These are phyloP conservation scores for Acleris literana DNA, from an alignment of 2,888 invertebrate genomes.

Conservation along the genomic window DNA sequence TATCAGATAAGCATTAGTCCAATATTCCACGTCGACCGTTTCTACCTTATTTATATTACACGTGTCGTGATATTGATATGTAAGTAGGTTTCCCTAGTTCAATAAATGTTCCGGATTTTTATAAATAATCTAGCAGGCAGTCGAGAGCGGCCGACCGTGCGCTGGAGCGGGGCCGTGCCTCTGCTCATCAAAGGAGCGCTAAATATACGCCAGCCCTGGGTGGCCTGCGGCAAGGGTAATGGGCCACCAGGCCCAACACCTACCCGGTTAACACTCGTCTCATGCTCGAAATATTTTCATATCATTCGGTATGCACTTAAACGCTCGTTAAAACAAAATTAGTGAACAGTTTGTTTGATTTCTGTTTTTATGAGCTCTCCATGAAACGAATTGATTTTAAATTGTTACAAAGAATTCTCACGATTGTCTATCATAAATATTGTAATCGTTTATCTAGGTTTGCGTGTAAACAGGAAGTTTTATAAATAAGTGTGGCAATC, in stretches of 20 bases:
- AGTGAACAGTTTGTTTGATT: background rate
- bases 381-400: background rate
- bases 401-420: no score
- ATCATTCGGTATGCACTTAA: slow-evolving; percentile 4
- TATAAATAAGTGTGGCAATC: slow-evolving; percentile 46
- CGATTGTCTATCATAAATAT: no score
- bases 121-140: slow-evolving; percentile 23
- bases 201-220: slow-evolving; percentile 60
- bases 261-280: background rate
- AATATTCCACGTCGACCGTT: no score
- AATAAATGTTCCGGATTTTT: slow-evolving; percentile 12
- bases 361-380: background rate
- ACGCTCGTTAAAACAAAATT: slow-evolving; percentile 21
- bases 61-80: no score
- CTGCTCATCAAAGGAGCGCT: slow-evolving; percentile 69
- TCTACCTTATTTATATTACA: no score
- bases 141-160: slow-evolving; percentile 24
- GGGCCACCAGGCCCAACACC: slow-evolving; percentile 21
- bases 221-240: slow-evolving; percentile 42
- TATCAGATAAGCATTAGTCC: no score
- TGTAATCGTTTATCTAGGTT: no score
- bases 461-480: slow-evolving; percentile 21
- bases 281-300: slow-evolving; percentile 15
- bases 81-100: slow-evolving; percentile 6
- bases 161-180: slow-evolving; percentile 50